Evolutionary conservation across 2,888 invertebrate genomes (phyloP).

Genomic region (Sesia apiformis): DNA sequence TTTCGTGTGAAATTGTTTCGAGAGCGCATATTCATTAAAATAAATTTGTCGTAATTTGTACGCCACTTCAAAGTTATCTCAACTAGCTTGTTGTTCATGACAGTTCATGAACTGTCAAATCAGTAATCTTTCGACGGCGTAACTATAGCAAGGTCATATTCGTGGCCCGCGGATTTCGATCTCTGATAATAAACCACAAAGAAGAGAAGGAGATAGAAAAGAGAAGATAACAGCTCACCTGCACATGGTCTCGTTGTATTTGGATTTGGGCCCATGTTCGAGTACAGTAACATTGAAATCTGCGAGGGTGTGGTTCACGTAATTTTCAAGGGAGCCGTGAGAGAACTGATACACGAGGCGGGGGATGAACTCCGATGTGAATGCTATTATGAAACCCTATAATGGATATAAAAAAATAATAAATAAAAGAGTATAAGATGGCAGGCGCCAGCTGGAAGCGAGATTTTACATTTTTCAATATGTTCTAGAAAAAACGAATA

Average conservation of each 20-base stretch:
- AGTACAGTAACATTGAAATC: slow-evolving; percentile 82
- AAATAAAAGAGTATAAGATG: too few relatives aligned
- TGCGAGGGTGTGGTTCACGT: slow-evolving; percentile 85
- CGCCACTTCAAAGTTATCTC: too few relatives aligned
- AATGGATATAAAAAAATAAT: background rate
- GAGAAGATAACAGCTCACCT: slow-evolving; percentile 51
- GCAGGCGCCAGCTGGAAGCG: too few relatives aligned
- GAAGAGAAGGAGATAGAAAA: too few relatives aligned
- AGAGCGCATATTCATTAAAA: too few relatives aligned
- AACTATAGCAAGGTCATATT: background rate
- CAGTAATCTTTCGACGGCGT: background rate
- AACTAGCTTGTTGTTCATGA: too few relatives aligned
- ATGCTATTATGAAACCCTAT: slow-evolving; percentile 97
- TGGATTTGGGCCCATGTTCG: slow-evolving; percentile 49
- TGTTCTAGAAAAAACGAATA: too few relatives aligned
- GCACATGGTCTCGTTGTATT: slow-evolving; percentile 73
- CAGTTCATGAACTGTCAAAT: too few relatives aligned
- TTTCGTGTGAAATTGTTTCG: too few relatives aligned
- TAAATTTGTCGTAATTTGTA: background rate
- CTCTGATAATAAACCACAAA: too few relatives aligned
- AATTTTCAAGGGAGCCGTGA: slow-evolving; percentile 79
- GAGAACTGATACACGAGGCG: slow-evolving; percentile 86
- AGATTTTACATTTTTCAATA: too few relatives aligned
- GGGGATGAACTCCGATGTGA: slow-evolving; percentile 97
- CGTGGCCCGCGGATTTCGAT: too few relatives aligned